phyloP scores from a whole-genome alignment of 2,113 vertebrate genomes.

The Thymallus thymallus region DNA sequence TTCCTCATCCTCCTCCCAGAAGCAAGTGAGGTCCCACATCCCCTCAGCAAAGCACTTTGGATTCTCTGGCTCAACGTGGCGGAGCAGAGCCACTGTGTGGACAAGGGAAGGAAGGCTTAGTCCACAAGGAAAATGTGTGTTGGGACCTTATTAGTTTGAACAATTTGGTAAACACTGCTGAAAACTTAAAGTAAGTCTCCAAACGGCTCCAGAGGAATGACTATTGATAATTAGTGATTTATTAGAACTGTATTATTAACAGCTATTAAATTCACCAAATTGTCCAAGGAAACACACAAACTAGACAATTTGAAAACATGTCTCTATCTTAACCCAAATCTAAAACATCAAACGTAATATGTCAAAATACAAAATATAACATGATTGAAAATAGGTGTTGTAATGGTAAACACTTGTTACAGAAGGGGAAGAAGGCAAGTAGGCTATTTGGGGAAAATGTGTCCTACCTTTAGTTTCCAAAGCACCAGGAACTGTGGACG shows the following conservation, averaged over 20 bases:
- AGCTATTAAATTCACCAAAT: no score
- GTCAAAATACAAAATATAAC: no score
- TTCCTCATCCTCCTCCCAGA: constrained; percentile 79
- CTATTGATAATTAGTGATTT: background rate
- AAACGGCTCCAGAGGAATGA: background rate
- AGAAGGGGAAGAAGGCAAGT: background rate
- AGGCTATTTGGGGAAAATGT: background rate
- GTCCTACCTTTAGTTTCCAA: constrained; percentile 69
- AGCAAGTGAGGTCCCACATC: constrained; percentile 77
- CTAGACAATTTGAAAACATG: no score
- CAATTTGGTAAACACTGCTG: background rate
- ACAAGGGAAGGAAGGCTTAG: background rate
- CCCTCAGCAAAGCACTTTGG: constrained; percentile 79
- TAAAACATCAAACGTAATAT: no score
- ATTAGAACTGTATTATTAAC: no score
- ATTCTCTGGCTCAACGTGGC: constrained; percentile 61
- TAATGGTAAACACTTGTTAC: background rate
- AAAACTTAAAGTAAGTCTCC: no score
- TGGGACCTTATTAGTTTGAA: background rate
- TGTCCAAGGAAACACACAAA: no score
- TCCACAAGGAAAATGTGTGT: background rate
- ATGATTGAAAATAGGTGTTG: no score
- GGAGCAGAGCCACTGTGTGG: constrained; percentile 67
- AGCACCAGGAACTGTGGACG: constrained; percentile 7
- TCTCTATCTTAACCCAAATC: no score